Evolutionary conservation across 2,888 invertebrate species (phyloP).

Genomic region (Dolichopus griseipennis): DNA sequence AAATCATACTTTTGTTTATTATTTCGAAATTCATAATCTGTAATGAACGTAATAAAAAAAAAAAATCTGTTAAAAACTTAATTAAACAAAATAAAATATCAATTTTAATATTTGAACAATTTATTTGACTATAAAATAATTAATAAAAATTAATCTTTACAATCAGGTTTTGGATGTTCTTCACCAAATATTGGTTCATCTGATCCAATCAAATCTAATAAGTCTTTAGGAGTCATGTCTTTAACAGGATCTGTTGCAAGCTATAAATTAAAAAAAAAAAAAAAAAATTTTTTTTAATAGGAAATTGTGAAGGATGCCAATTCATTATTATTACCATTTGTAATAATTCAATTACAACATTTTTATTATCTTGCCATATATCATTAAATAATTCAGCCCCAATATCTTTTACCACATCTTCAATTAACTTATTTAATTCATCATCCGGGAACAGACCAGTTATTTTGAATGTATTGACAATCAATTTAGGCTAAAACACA

Average conservation of each 20-base stretch:
- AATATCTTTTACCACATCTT: slow-evolving; percentile 34
- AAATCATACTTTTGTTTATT: too few species aligned
- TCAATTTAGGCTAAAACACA: background rate
- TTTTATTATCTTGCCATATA: slow-evolving; percentile 30
- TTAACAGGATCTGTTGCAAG: background rate
- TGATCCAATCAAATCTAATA: background rate
- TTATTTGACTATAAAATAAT: too few species aligned
- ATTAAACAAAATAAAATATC: too few species aligned
- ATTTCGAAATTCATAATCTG: too few species aligned
- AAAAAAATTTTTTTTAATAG: background rate
- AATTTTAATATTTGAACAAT: too few species aligned
- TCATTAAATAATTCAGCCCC: slow-evolving; percentile 35
- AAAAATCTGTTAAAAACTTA: too few species aligned
- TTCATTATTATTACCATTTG: background rate
- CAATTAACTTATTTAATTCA: slow-evolving; percentile 32
- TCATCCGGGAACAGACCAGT: slow-evolving; percentile 24
- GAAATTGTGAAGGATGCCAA: too few species aligned
- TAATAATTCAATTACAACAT: slow-evolving; percentile 20
- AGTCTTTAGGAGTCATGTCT: background rate
- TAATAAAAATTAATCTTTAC: background rate
- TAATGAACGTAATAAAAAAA: too few species aligned
- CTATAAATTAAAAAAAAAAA: background rate
- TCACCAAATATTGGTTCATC: background rate
- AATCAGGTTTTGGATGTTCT: background rate
- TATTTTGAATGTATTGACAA: background rate